Conservation (phyloP, 1,140 invertebrate genomes). For the Eumeta japonica region DNA sequence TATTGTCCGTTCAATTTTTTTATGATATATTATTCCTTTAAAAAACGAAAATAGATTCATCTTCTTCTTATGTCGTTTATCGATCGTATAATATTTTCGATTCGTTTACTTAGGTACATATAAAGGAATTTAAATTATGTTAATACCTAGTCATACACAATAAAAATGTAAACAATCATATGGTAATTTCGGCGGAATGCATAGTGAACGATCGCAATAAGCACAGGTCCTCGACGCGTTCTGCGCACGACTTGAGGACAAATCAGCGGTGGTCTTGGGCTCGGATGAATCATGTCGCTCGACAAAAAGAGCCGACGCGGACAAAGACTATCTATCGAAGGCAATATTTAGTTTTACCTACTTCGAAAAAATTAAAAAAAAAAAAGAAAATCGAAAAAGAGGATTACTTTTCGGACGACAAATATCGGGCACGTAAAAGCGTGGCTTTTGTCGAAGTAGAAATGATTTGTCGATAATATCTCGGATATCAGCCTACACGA, state of each 20-base stretch:
- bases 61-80: neutral
- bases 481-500: too few species aligned
- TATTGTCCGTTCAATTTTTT: too few species aligned
- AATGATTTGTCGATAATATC: too few species aligned
- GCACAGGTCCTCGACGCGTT: neutral
- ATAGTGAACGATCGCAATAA: neutral
- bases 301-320: constrained; percentile 10
- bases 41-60: too few species aligned
- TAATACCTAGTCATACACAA: neutral
- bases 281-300: constrained; percentile 11
- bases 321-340: neutral
- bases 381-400: too few species aligned
- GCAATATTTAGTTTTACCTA: too few species aligned
- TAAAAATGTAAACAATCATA: neutral
- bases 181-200: too few species aligned
- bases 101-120: neutral
- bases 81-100: neutral
- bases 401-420: too few species aligned
- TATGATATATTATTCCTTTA: too few species aligned
- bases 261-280: constrained; percentile 6
- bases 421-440: too few species aligned
- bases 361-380: too few species aligned
- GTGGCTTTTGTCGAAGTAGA: too few species aligned
- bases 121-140: neutral
- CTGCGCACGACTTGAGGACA: constrained; percentile 17